Base-by-base conservation (phyloP, 2,797 vertebrate species). In the Neomorphus geoffroyi region DNA sequence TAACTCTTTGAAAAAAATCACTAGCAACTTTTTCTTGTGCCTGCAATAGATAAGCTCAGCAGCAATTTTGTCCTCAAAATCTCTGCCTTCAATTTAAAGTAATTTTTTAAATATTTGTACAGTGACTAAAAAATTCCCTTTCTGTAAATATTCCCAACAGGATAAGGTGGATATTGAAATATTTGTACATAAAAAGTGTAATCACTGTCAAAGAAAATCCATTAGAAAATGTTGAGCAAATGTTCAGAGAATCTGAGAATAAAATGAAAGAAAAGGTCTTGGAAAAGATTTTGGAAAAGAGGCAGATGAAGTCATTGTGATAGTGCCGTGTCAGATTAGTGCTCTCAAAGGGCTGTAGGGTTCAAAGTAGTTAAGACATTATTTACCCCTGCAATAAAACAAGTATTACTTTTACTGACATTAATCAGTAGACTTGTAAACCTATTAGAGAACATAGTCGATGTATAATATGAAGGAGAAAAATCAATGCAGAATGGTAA, bases 401-500 rank as follows among this genome's bases (percentile, higher is more conserved):
- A 88, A 89, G 79, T 89, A 88, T 86, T 79, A 90, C 80, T 91
- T 92, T 91, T 86, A 75, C 74, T 90, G n/a, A 75, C 93, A 90
- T 95, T 95, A 94, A 94, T 96, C 96, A 96, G 93, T 51, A 85
- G 77, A 93, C 80, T 84, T 78, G 82, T 88, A 96, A 94, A 73
- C 80, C 92, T 67, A 74, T 94, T 95, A 95, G n/a, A 75, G 66
- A 92, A 79, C n/a, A 22, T 11, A 79, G 80, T 65, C 83, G 30
- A 58, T 77, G 28, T 92, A 90, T 78, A 95, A 96, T 80, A 94
- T 46, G 69, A 94, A 65, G 69, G 69, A 75, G 85, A 94, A 79
- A 89, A 96, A 96, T 95, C 83, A 45, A 91, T 92, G 83, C 71
- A 73, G 53, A 93, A 39, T 88, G 70, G 92, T 80, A 83, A 95